Percentiles rank a stretch among this genome's conserved stretches.
phyloP scores from a whole-genome alignment of 2,888 invertebrate species.

The Chloroclysta siterata region DNA sequence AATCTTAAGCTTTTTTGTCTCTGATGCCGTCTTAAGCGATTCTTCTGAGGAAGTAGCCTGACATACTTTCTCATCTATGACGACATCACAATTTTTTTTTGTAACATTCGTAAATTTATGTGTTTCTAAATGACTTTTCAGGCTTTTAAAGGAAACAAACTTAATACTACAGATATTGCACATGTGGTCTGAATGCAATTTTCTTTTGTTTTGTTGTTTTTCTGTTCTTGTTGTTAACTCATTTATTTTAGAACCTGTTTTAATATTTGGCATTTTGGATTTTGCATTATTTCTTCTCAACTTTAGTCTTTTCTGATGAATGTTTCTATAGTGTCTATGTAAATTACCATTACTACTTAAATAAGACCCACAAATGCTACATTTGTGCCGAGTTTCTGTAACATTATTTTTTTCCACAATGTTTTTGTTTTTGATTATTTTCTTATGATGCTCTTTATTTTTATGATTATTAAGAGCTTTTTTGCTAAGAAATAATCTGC shows the following conservation, averaged over 20 bases:
- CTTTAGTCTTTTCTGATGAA: constrained; percentile 39
- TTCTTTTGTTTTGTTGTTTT: constrained; percentile 5
- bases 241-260: not conserved
- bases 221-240: not conserved
- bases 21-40: no score
- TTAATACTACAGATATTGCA: constrained; percentile 19
- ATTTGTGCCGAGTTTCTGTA: constrained; percentile 3
- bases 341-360: constrained; percentile 43
- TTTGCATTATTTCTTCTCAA: not conserved
- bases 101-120: not conserved
- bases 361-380: constrained; percentile 46
- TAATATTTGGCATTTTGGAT: not conserved
- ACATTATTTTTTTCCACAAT: not conserved
- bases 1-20: not conserved
- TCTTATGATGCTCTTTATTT: constrained; percentile 16
- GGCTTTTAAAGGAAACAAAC: constrained; percentile 2
- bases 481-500: constrained; percentile 60
- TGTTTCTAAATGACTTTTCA: constrained; percentile 5
- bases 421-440: not conserved
- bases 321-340: constrained; percentile 46
- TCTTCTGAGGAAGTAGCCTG: not conserved
- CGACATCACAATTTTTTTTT: not conserved
- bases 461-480: constrained; percentile 46
- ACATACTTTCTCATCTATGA: not conserved
- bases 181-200: constrained; percentile 6